These are phyloP conservation scores for Electrophaes corylata DNA, from an alignment of 2,888 invertebrate genomes.

Conservation along the genomic window DNA sequence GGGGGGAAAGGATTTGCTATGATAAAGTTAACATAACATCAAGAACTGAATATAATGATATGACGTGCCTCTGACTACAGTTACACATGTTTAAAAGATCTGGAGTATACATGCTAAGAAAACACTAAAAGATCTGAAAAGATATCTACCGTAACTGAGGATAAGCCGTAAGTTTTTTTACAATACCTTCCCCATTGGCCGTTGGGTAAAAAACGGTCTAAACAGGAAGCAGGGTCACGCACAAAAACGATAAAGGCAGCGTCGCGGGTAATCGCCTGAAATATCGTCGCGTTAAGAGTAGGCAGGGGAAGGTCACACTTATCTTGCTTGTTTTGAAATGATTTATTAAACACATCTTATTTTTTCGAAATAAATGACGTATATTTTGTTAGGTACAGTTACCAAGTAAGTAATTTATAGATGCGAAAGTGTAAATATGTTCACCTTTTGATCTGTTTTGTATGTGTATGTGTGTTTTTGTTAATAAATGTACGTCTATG, in stretches of 20 bases:
- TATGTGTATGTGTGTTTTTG: too few species aligned
- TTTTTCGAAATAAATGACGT: not conserved
- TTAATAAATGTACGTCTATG: too few species aligned
- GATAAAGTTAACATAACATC: too few species aligned
- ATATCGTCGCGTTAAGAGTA: slow-evolving; percentile 16
- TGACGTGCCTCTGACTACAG: too few species aligned
- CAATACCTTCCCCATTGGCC: not conserved
- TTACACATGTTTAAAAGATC: too few species aligned
- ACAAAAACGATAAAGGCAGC: slow-evolving; percentile 21
- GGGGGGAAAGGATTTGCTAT: too few species aligned
- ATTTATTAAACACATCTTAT: slow-evolving; percentile 1
- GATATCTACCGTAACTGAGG: not conserved
- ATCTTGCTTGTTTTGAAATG: slow-evolving; percentile 2
- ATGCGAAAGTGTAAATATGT: too few species aligned
- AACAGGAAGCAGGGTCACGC: slow-evolving; percentile 18
- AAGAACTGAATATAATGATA: too few species aligned
- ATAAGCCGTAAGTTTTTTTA: not conserved
- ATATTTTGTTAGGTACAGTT: not conserved
- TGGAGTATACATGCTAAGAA: too few species aligned
- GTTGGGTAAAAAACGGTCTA: slow-evolving; percentile 5
- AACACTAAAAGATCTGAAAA: too few species aligned
- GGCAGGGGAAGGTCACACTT: slow-evolving; percentile 6
- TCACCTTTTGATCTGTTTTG: too few species aligned
- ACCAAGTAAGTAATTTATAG: too few species aligned
- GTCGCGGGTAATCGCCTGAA: slow-evolving; percentile 15